phyloP scores from a whole-genome alignment of 2,113 vertebrate species.

The Tachycineta bicolor region DNA sequence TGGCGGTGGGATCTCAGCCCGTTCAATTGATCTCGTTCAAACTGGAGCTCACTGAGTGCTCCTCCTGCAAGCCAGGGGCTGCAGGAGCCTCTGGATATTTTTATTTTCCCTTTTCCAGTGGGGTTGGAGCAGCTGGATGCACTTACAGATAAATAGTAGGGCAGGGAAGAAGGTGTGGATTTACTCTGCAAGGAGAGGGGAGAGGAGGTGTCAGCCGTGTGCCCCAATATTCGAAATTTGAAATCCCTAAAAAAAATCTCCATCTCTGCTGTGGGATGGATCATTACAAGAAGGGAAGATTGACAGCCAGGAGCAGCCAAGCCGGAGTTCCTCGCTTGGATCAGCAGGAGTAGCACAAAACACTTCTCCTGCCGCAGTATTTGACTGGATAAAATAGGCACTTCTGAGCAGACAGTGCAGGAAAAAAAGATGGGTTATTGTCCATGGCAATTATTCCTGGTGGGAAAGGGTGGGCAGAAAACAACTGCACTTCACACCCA shows the following conservation, averaged over 20 bases:
- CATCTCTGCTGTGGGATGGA: not conserved
- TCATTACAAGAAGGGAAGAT: not conserved
- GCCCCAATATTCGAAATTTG: not conserved
- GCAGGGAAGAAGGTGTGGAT: not conserved
- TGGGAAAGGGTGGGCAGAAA: not conserved
- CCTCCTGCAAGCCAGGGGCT: not conserved
- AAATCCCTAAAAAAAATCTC: not conserved
- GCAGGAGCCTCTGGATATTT: not conserved
- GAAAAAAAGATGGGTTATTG: not conserved
- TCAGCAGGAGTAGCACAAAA: not conserved
- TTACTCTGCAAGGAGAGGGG: not conserved
- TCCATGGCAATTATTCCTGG: not conserved
- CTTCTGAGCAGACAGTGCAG: not conserved
- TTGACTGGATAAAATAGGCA: not conserved
- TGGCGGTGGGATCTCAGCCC: not conserved
- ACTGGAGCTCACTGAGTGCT: not conserved
- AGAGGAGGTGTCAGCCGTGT: not conserved
- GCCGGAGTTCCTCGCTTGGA: not conserved
- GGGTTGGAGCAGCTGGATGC: constrained; percentile 6
- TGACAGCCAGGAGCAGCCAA: not conserved
- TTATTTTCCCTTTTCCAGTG: not conserved
- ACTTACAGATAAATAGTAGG: not conserved
- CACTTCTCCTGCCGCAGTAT: not conserved
- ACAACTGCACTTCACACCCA: not conserved
- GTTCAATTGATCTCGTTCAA: not conserved